Evolutionary conservation across 2,797 vertebrate species (phyloP).

Genomic region (Onychomys arenicola): DNA sequence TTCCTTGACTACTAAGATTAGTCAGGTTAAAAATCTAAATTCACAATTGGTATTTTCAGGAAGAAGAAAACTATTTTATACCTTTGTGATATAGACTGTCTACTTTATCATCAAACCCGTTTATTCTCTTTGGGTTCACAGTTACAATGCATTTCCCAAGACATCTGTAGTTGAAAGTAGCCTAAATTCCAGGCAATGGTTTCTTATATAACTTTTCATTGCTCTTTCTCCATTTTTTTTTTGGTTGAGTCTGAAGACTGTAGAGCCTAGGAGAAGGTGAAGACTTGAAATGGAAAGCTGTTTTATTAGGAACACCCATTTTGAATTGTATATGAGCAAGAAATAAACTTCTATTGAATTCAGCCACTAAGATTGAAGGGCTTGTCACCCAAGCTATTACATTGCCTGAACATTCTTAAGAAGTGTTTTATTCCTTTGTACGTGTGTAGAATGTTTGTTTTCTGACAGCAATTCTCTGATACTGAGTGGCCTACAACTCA

Average conservation of each 20-base stretch:
- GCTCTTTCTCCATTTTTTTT: background rate
- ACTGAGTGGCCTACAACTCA: background rate
- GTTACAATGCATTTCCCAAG: background rate
- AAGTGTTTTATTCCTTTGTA: background rate
- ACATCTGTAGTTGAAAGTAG: background rate
- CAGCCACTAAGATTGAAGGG: background rate
- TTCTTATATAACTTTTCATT: background rate
- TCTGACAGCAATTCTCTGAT: conserved; percentile 26
- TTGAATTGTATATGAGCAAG: conserved; percentile 13
- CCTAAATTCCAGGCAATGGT: conserved; percentile 3
- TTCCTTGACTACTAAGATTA: conserved; percentile 52
- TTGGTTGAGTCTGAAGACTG: background rate
- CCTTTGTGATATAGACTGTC: background rate
- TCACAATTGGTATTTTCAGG: conserved; percentile 22
- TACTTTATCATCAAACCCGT: background rate
- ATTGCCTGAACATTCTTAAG: background rate
- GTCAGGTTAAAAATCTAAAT: conserved; percentile 43
- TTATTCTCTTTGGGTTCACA: conserved; percentile 34
- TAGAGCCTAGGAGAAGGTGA: background rate
- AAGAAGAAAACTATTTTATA: conserved; percentile 50
- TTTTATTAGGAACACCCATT: background rate
- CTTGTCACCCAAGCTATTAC: background rate
- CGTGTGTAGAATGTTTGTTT: background rate
- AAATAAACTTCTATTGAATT: conserved; percentile 39
- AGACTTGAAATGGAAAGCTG: background rate